Conservation (phyloP, 2,113 vertebrate species). For the Nycticryphes semicollaris region DNA sequence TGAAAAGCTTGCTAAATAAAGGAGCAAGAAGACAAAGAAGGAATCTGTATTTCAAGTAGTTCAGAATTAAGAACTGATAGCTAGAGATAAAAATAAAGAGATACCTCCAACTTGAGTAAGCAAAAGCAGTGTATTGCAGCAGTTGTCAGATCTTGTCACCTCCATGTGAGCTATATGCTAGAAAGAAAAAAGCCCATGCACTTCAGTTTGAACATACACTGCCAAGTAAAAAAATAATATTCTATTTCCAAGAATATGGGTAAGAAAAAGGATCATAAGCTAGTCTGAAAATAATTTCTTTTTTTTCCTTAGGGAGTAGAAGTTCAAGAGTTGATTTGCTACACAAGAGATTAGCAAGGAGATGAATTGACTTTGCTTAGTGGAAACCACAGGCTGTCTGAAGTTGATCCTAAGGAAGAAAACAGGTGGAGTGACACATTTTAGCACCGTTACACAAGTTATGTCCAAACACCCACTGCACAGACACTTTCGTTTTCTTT, state of each 20-base stretch:
- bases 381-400: constrained; percentile 10
- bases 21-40: accelerated
- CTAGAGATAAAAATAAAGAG: not conserved
- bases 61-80: not conserved
- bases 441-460: not conserved
- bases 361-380: not conserved
- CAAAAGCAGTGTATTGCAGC: not conserved
- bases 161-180: not conserved
- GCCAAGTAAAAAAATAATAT: not conserved
- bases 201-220: not conserved
- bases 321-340: not conserved
- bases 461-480: not conserved
- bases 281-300: not conserved
- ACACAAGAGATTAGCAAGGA: not conserved
- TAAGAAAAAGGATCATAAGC: not conserved
- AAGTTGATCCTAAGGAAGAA: constrained; percentile 21
- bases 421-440: constrained; percentile 14
- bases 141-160: not conserved
- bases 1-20: not conserved
- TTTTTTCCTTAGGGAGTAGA: not conserved
- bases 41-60: not conserved
- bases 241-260: not conserved
- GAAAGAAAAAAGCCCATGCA: not conserved
- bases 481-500: not conserved
- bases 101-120: not conserved